Evolutionary conservation across 2,113 vertebrate genomes (phyloP).

Genomic region (Periophthalmodon schlosseri): DNA sequence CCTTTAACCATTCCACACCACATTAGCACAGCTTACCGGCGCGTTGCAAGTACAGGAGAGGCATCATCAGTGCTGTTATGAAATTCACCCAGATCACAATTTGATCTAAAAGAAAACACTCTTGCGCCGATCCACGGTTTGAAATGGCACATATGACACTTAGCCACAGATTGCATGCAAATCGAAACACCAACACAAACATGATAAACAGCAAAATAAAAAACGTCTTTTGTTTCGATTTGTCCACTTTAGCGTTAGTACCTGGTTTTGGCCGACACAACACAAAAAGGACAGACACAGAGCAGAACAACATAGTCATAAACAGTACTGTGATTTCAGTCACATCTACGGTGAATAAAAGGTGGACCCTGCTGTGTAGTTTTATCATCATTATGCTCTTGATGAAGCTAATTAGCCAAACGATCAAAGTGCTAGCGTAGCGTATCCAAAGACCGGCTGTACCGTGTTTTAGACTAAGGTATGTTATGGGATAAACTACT

Average conservation of each 20-base stretch:
- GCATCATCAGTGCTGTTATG: background rate
- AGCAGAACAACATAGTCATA: slow-evolving; percentile 4
- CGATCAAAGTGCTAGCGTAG: background rate
- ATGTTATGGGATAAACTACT: slow-evolving; percentile 1
- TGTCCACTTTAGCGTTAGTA: background rate
- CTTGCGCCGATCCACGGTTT: background rate
- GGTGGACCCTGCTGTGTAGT: no score
- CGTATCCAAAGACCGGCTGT: background rate
- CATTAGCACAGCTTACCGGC: background rate
- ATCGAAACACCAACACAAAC: background rate
- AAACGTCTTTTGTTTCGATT: background rate
- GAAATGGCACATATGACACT: background rate
- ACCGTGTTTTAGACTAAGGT: background rate
- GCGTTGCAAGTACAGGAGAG: background rate
- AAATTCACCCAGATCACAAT: background rate
- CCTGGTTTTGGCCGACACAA: slow-evolving; percentile 4
- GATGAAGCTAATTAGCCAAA: slow-evolving; percentile 17
- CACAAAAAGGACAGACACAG: slow-evolving; percentile 6
- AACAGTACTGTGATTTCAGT: background rate
- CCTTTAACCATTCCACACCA: background rate
- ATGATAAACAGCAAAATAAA: background rate
- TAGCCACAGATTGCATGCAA: background rate
- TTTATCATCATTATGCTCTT: background rate
- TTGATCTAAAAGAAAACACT: background rate
- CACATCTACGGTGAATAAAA: background rate